Conservation (phyloP, 1,140 invertebrate genomes). For the Bombus vancouverensis region DNA sequence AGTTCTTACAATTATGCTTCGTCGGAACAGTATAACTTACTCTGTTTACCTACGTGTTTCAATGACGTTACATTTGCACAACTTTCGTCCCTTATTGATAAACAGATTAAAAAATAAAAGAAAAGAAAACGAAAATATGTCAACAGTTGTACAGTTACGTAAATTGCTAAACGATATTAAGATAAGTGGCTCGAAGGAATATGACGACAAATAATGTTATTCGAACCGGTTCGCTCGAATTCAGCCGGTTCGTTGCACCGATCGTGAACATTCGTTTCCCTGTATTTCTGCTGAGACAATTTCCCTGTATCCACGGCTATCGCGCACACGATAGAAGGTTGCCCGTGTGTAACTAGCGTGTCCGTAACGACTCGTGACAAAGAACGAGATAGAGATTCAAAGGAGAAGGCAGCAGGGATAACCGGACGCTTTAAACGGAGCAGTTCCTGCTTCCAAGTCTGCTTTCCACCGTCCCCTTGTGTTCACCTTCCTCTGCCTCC, state of each 20-base stretch:
- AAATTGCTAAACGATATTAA: background rate
- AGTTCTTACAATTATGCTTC: no score
- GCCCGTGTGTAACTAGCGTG: constrained; percentile 42
- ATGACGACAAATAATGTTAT: background rate
- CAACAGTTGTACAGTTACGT: background rate
- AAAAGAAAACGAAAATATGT: background rate
- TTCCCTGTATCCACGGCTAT: constrained; percentile 35
- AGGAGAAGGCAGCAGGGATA: constrained; percentile 51
- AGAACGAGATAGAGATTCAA: constrained; percentile 55
- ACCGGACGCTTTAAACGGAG: constrained; percentile 50
- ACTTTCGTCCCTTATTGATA: background rate
- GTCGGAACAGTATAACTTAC: no score
- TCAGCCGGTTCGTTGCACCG: background rate
- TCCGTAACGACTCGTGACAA: constrained; percentile 54
- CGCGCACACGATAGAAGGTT: constrained; percentile 23
- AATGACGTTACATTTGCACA: background rate
- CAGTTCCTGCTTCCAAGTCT: constrained; percentile 43
- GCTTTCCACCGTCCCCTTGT: background rate
- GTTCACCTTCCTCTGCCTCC: background rate
- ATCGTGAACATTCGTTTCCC: constrained; percentile 40
- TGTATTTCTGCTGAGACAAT: constrained; percentile 26
- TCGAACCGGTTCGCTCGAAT: background rate
- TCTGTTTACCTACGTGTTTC: background rate
- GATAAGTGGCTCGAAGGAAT: background rate
- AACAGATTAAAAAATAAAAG: background rate